Evolutionary conservation across 1,140 invertebrate species (phyloP), one percentile per base, ranked within the genome.

Genomic region (Galendromus occidentalis): DNA sequence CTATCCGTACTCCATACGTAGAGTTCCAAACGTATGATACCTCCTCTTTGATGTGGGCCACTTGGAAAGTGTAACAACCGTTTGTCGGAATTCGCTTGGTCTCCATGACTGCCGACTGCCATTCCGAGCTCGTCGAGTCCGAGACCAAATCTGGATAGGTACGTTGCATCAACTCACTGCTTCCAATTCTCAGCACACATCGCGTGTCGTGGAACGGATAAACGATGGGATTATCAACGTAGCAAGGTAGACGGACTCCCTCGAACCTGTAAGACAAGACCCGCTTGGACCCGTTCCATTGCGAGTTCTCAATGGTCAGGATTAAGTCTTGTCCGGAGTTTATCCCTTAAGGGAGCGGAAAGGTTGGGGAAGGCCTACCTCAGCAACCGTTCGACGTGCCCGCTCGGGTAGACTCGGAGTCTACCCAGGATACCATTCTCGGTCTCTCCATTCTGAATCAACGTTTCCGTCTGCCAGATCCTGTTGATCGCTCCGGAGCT

Each of bases 41-140:
- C 25, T 59, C 51, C 33, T 59, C 51, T 9, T 17, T 33, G 51
- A 59, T 59, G 51, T 59, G 51, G 20, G 51, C 14, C 51, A 59
- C 51, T 59, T 14, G 9, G 25, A n/a, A 39, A 9, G 33, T 6
- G 33, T 4, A 39, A 39, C 33, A 39, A 39, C 9, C 33, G 9
- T 39, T 4, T 4, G 9, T 9, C 9, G 33, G 33, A 4, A 39
- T 4, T 4, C 4, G 9, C 33, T 39, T 39, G 9, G 9, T 39
- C 33, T 39, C 4, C 33, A 9, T 39, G 33, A 9, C 4, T 6
- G 9, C 33, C 33, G 33, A 39, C 4, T 39, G n/a, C n/a, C n/a
- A n/a, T n/a, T n/a, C n/a, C n/a, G n/a, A n/a, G n/a, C n/a, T n/a
- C n/a, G n/a, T n/a, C n/a, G n/a, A n/a, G n/a, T n/a, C n/a, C n/a